Base-by-base conservation (phyloP, 2,888 invertebrate species). In the Rosalia funebris region DNA sequence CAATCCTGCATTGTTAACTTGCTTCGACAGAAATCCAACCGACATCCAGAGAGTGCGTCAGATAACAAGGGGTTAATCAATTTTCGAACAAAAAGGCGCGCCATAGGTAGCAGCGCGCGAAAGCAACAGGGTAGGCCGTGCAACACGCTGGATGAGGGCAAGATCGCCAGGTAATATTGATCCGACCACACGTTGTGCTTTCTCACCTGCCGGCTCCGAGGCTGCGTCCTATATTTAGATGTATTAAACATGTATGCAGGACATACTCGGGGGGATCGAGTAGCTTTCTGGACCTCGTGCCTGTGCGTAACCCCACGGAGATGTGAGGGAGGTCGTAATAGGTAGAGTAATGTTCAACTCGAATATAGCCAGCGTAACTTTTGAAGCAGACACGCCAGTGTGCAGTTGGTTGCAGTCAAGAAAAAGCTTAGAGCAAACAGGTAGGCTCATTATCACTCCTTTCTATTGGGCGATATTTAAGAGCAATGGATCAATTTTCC, bases 141-240 rank as follows among this genome's bases (percentile, higher is more conserved):
- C 32, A n/a, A n/a, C 52, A 44, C 37, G 37, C 42, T 44, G 25
- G 19, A 60, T 48, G 34, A 52, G 44, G 50, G 20, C 47, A 52
- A 60, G 50, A 47, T 50, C 34, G 45, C 56, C 60, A 60, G 60
- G 60, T 60, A 52, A 47, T 60, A 60, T 60, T 60, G 60, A 60
- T 60, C 60, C 25, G 25, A 5, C 3, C 25, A 7, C 34, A 2
- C 34, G 7, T 42, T 32, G 12, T 36, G 44, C 45, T 34, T 45
- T 54, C 54, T 55, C 55, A 55, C 55, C 55, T 55, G 55, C 46
- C 20, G 10, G 36, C 45, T 45, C n/a, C 16, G 37, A 39, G 36
- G 55, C 46, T 37, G 45, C 45, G 39, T 32, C 55, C 55, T 45
- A 46, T 46, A 46, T 46, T 46, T 45, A 45, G 45, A 20, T 25